Evolutionary conservation across 2,113 vertebrate species (phyloP).

Genomic region (Carollia perspicillata): DNA sequence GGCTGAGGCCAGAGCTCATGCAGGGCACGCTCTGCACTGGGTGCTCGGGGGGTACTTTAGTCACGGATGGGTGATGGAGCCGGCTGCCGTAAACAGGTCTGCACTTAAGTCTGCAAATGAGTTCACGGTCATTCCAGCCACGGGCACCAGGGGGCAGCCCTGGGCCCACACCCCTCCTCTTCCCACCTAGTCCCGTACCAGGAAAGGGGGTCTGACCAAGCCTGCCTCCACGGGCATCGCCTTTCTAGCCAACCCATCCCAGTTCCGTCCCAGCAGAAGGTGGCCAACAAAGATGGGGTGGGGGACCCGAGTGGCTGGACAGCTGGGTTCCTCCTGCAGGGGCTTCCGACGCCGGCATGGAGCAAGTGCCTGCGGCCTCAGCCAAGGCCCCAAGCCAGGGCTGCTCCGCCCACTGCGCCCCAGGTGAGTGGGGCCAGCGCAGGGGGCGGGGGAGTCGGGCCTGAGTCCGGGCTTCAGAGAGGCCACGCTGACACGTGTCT

Average conservation of each 20-base stretch:
- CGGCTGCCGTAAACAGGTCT: background rate
- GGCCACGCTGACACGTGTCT: conserved; percentile 3
- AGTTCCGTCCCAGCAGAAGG: background rate
- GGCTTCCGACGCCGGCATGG: conserved; percentile 33
- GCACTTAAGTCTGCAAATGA: background rate
- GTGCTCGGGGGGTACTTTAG: too few relatives aligned
- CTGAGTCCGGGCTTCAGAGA: background rate
- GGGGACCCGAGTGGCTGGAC: background rate
- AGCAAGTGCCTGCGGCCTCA: background rate
- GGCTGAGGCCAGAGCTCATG: background rate
- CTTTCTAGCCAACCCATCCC: background rate
- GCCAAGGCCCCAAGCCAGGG: conserved; percentile 1
- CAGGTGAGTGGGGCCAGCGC: conserved; percentile 55
- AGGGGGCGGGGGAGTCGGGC: background rate
- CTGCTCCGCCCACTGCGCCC: background rate
- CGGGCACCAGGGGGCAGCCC: background rate
- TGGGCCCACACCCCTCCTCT: background rate
- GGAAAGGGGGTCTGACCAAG: background rate
- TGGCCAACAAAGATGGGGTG: background rate
- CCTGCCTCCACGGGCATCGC: background rate
- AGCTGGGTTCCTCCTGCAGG: conserved; percentile 37
- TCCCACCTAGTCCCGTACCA: background rate
- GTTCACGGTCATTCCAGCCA: too few relatives aligned
- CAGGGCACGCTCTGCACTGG: background rate
- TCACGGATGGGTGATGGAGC: background rate